Evolutionary conservation across 2,113 vertebrate genomes (phyloP).

Genomic region (Tachycineta bicolor): DNA sequence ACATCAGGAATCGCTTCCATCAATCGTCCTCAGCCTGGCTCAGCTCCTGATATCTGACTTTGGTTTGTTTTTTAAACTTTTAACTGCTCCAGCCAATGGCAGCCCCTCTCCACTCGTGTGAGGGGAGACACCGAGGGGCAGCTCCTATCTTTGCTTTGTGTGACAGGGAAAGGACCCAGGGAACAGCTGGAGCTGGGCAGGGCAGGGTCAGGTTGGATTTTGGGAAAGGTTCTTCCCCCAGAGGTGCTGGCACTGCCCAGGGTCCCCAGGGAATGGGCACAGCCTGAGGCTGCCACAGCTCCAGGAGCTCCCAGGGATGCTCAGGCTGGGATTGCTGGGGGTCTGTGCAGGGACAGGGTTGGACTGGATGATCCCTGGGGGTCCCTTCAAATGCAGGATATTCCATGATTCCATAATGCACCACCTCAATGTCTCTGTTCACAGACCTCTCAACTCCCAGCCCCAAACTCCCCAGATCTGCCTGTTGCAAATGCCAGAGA

Average conservation of each 20-base stretch:
- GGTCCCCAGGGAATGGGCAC: background rate
- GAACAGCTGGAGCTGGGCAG: rapidly evolving
- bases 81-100: background rate
- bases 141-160: background rate
- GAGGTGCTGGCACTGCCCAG: background rate
- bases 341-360: background rate
- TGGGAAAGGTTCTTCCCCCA: background rate
- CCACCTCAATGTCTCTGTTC: background rate
- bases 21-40: background rate
- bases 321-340: background rate
- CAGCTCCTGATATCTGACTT: constrained; percentile 6
- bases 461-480: background rate
- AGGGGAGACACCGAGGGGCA: background rate
- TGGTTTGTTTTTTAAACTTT: background rate
- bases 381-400: background rate
- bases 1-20: constrained; percentile 12
- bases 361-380: rapidly evolving
- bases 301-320: background rate
- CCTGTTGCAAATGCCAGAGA: background rate
- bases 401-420: background rate
- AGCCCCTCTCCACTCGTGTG: rapidly evolving
- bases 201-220: rapidly evolving
- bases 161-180: background rate
- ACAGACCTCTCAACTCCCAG: background rate
- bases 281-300: background rate